phyloP scores from a whole-genome alignment of 2,113 vertebrate species.

The Mionectes macconnelli region DNA sequence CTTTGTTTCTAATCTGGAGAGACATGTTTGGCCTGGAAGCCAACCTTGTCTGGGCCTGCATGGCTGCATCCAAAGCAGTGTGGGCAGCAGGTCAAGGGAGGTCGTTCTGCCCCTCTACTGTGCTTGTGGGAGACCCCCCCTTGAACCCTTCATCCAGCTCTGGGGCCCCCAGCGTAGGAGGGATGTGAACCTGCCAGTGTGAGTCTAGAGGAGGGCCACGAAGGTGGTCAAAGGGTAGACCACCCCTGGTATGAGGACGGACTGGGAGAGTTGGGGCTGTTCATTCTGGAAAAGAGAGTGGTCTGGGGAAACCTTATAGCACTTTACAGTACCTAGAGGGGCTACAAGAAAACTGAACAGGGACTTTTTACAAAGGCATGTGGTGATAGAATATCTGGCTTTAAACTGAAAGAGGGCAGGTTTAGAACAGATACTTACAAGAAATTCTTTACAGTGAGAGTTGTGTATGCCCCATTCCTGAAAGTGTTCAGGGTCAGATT shows the following conservation, averaged over 20 bases:
- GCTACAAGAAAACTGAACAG: not conserved
- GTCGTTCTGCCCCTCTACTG: not conserved
- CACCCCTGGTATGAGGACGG: not conserved
- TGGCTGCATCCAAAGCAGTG: fast-evolving
- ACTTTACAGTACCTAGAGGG: not conserved
- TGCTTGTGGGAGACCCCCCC: not conserved
- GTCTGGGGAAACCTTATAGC: not conserved
- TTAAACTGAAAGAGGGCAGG: not conserved
- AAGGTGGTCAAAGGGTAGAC: not conserved
- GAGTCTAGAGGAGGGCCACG: not conserved
- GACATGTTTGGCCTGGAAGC: not conserved
- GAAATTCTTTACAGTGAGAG: not conserved
- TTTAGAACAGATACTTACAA: not conserved
- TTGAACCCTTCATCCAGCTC: not conserved
- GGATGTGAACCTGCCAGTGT: not conserved
- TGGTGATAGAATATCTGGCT: not conserved
- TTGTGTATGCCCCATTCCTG: not conserved
- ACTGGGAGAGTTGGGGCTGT: not conserved
- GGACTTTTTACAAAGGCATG: not conserved
- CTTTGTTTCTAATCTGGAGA: not conserved
- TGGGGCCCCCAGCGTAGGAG: not conserved
- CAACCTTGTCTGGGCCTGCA: not conserved
- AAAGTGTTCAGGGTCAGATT: not conserved
- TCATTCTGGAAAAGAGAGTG: not conserved
- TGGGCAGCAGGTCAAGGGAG: not conserved